phyloP scores from a whole-genome alignment of 2,113 vertebrate species.

The Etia nguti region DNA sequence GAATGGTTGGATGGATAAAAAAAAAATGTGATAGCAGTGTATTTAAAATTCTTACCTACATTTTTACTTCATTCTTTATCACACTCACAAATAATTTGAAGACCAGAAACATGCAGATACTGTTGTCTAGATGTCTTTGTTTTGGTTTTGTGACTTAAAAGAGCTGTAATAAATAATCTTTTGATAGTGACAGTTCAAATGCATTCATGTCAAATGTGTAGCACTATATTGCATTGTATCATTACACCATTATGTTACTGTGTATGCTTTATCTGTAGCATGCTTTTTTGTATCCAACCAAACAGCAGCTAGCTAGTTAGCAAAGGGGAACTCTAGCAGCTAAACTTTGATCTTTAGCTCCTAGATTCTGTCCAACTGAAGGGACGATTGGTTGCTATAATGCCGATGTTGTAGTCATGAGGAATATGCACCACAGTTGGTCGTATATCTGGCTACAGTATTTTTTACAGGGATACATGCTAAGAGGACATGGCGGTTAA shows the following conservation, averaged over 20 bases:
- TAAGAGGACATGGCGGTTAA: fast-evolving
- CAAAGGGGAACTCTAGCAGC: neutral
- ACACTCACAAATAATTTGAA: neutral
- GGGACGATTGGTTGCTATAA: neutral
- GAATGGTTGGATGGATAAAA: neutral
- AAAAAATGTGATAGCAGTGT: neutral
- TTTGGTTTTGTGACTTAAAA: neutral
- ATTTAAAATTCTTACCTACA: neutral
- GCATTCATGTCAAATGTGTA: neutral
- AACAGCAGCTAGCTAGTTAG: neutral
- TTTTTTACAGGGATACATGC: neutral
- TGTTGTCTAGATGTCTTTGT: neutral
- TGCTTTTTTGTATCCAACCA: neutral
- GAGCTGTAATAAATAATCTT: neutral
- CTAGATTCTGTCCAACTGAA: neutral
- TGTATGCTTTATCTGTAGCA: neutral
- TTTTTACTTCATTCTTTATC: neutral
- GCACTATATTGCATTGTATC: neutral
- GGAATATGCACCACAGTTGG: neutral
- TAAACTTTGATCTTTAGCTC: neutral
- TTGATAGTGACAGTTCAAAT: neutral
- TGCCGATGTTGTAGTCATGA: neutral
- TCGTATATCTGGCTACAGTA: neutral
- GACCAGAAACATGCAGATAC: neutral
- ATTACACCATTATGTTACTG: neutral